A percentile compares a stretch with the other conserved stretches of the same genome.
These are phyloP conservation scores for Drosophila robusta DNA, from an alignment of 2,888 invertebrate genomes.

Conservation along the genomic window DNA sequence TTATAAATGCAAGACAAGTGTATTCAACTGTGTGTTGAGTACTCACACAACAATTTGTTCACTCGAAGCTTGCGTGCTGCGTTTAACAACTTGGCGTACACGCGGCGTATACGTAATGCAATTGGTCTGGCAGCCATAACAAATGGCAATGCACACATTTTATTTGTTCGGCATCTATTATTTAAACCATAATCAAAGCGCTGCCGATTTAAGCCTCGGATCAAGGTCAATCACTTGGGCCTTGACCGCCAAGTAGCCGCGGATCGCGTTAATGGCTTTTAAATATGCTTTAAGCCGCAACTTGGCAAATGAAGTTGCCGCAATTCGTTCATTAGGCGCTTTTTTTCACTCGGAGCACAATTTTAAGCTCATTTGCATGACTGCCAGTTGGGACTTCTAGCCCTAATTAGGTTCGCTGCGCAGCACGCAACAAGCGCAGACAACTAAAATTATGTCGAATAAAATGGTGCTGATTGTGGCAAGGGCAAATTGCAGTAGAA, in stretches of 20 bases:
- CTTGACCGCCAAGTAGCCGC: not conserved
- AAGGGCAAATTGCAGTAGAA: not conserved
- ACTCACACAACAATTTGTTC: constrained; percentile 11
- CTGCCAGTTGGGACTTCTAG: constrained; percentile 12
- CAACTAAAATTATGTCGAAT: constrained; percentile 20
- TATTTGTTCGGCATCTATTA: constrained; percentile 49
- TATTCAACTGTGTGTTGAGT: not conserved
- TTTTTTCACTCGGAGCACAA: constrained; percentile 16
- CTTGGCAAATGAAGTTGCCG: constrained; percentile 37
- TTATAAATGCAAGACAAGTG: not conserved
- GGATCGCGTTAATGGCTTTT: not conserved
- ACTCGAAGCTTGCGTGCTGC: constrained; percentile 25
- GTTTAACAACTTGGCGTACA: constrained; percentile 9
- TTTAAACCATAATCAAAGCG: constrained; percentile 41
- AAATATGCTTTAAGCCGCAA: not conserved
- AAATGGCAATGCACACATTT: constrained; percentile 2
- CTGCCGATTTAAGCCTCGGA: constrained; percentile 6
- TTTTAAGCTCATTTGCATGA: constrained; percentile 66
- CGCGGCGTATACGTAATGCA: constrained; percentile 38
- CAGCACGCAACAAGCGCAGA: constrained; percentile 34
- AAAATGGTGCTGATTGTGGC: constrained; percentile 24
- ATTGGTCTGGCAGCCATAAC: constrained; percentile 2
- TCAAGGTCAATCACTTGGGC: constrained; percentile 32
- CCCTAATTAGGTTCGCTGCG: constrained; percentile 45
- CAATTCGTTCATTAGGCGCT: constrained; percentile 55